Evolutionary conservation across 2,888 invertebrate genomes (phyloP).

Genomic region (Drosophila testacea): DNA sequence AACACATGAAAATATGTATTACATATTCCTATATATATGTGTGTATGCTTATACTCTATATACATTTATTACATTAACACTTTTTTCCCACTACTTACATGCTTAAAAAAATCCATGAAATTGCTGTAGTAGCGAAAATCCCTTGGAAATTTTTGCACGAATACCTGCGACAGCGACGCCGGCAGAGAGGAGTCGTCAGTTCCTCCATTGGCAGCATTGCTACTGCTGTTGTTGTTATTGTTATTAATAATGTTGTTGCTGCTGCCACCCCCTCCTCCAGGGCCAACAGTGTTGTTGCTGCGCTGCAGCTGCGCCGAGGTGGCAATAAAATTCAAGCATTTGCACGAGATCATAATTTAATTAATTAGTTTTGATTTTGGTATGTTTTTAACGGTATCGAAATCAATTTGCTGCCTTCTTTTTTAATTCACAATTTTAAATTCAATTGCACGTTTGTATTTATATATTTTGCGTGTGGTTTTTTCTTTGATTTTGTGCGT

Average conservation of each 20-base stretch:
- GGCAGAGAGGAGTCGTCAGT: conserved; percentile 44
- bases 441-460: conserved; percentile 41
- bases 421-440: conserved; percentile 36
- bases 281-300: conserved; percentile 21
- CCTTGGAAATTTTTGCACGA: conserved; percentile 70
- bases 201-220: conserved; percentile 2
- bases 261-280: conserved; percentile 27
- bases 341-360: conserved; percentile 88
- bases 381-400: conserved; percentile 40
- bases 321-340: conserved; percentile 89
- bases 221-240: conserved; percentile 9
- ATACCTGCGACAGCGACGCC: conserved; percentile 63
- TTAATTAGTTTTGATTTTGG: conserved; percentile 43
- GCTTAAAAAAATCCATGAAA: conserved; percentile 81
- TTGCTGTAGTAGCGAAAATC: conserved; percentile 74
- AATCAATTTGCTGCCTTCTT: conserved; percentile 9
- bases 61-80: conserved; percentile 1
- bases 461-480: conserved; percentile 22
- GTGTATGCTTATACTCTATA: neutral
- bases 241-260: conserved; percentile 35
- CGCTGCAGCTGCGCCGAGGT: conserved; percentile 56
- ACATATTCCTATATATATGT: neutral
- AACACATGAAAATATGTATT: conserved; percentile 10
- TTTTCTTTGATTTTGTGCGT: conserved; percentile 47
- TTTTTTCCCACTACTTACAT: conserved; percentile 70